Evolutionary conservation across 2,113 vertebrate genomes (phyloP).

Genomic region (Pongo pygmaeus): DNA sequence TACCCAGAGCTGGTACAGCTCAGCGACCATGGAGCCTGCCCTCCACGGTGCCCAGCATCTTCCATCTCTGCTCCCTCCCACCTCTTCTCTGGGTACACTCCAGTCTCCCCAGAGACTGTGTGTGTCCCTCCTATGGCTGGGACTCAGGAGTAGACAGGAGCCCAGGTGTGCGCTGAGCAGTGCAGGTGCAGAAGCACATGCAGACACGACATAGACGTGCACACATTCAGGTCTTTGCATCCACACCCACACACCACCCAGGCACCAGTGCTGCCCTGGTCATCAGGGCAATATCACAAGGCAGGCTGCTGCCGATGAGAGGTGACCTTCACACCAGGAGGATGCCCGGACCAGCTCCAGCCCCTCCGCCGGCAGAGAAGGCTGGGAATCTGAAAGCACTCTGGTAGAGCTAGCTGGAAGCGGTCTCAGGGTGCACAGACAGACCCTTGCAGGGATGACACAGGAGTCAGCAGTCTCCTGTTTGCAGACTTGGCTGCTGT

Average conservation of each 20-base stretch:
- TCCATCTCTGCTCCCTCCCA: fast-evolving
- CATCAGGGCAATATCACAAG: not conserved
- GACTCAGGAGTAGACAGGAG: not conserved
- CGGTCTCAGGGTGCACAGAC: not conserved
- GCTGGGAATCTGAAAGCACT: not conserved
- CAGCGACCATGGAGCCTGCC: fast-evolving
- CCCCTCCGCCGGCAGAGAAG: not conserved
- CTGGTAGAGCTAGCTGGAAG: not conserved
- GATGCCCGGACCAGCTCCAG: too few relatives aligned
- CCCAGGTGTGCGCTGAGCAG: not conserved
- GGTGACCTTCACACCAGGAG: not conserved
- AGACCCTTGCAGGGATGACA: not conserved
- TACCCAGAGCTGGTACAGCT: not conserved
- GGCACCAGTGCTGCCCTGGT: not conserved
- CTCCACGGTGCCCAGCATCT: not conserved
- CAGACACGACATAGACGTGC: fast-evolving
- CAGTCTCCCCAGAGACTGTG: not conserved
- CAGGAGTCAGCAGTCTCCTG: not conserved
- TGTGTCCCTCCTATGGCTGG: not conserved
- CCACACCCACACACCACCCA: not conserved
- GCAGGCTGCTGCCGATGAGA: not conserved
- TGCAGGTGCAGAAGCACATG: not conserved
- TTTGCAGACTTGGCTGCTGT: not conserved
- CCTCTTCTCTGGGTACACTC: not conserved
- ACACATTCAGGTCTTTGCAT: not conserved